Evolutionary conservation across 2,113 vertebrate species (phyloP), one percentile per base, ranked within the genome.

Genomic region (Peucedramus taeniatus): DNA sequence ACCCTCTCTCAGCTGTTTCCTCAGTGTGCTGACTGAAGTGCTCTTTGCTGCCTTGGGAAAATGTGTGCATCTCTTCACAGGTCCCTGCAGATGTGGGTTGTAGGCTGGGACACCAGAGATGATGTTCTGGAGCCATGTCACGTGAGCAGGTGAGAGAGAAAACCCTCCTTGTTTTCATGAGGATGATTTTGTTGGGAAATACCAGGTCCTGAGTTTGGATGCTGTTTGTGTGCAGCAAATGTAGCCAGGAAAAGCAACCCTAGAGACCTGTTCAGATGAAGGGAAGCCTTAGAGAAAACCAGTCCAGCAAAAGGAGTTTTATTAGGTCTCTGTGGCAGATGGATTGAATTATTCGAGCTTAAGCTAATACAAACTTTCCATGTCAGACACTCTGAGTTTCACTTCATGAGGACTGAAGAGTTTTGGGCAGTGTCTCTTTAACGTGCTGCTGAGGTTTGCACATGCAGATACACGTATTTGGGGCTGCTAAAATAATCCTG

Each of bases 401-500:
- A 70, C 54, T 90, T 92, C 63, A 35, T 3, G 35, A 61, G 33
- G 83, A 54, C 69, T 78, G 4, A 71, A 93, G 74, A 23, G 33
- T 61, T 90, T 94, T 49, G 64, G 80, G 89, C 72, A 78, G 80
- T 26, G 74, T 81, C 49, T 89, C 63, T 93, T 87, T 63, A 92
- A 94, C 0, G 0, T 89, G 72, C 85, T 80, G 83, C 91, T 92
- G 68, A 84, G 75, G 61, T 53, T 40, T 91, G 76, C 91, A 90
- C 53, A 51, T 77, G 72, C 56, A 92, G 68, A 89, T 84, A 78
- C 87, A 50, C 1, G 1, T 33, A 63, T 89, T 93, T 83, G 47
- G 86, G 71, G 90, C 83, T 96, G 96, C 89, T 94, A 84, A 89
- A 94, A 95, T 40, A 92, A 87, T 93, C 61, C 72, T 68, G 9